phyloP scores from a whole-genome alignment of 1,140 invertebrate genomes.

The Aleiodes sp. region DNA sequence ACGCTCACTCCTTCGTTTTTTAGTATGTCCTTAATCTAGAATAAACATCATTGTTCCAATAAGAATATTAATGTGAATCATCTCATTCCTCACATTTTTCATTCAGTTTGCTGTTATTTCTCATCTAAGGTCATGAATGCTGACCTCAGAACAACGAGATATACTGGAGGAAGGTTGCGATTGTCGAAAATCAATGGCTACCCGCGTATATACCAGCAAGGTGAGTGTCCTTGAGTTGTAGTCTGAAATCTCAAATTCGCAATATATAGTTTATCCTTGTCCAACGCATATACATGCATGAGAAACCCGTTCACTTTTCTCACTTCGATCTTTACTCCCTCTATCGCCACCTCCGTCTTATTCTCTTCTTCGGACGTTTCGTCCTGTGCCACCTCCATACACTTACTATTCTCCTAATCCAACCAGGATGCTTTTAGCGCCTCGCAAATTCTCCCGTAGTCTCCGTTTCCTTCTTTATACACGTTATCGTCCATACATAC shows the following conservation, averaged over 20 bases:
- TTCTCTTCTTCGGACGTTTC: conserved; percentile 41
- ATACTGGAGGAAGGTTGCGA: neutral
- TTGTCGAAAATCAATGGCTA: conserved; percentile 9
- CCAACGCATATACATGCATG: neutral
- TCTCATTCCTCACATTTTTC: too few relatives aligned
- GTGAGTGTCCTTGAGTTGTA: conserved; percentile 28
- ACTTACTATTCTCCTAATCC: conserved; percentile 54
- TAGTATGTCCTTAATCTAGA: too few relatives aligned
- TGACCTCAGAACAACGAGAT: neutral
- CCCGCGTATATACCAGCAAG: neutral
- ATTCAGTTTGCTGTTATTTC: too few relatives aligned
- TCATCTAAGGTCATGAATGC: too few relatives aligned
- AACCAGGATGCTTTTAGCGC: conserved; percentile 57
- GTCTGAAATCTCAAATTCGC: conserved; percentile 42
- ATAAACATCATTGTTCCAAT: too few relatives aligned
- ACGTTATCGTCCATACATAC: too few relatives aligned
- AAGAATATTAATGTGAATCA: too few relatives aligned
- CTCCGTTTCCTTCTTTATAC: too few relatives aligned
- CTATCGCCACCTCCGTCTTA: conserved; percentile 19
- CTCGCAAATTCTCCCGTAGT: conserved; percentile 49
- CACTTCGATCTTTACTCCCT: conserved; percentile 20
- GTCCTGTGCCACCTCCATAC: conserved; percentile 61
- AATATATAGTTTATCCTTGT: conserved; percentile 41
- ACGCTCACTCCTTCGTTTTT: too few relatives aligned
- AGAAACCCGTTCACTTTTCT: neutral